Evolutionary conservation across 2,888 invertebrate genomes (phyloP).

Genomic region (Adineta ricciae): DNA sequence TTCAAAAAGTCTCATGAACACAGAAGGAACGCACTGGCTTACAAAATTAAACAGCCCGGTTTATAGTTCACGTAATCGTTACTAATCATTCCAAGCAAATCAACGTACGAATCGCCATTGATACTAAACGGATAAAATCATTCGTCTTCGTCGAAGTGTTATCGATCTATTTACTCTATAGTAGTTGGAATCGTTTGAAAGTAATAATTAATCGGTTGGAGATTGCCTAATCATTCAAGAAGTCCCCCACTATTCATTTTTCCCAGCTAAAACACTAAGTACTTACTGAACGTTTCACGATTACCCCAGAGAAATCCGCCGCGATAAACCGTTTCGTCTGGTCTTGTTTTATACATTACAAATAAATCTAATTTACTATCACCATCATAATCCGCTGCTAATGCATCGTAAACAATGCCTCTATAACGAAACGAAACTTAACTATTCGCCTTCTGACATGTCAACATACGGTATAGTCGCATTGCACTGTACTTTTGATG

Average conservation of each 20-base stretch:
- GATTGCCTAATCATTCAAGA: not conserved
- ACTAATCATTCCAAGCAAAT: conserved; percentile 69
- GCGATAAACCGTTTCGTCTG: not conserved
- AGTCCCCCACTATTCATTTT: no score
- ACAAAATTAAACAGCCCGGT: conserved; percentile 30
- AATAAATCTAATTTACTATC: conserved; percentile 3
- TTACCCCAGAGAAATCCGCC: not conserved
- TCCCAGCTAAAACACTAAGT: not conserved
- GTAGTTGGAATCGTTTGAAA: not conserved
- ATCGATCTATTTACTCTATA: not conserved
- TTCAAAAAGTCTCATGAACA: not conserved
- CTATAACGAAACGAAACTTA: not conserved
- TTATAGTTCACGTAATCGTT: conserved; percentile 37
- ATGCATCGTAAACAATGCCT: not conserved
- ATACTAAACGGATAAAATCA: conserved; percentile 63
- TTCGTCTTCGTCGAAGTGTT: conserved; percentile 47
- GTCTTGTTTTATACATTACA: not conserved
- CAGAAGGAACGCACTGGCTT: not conserved
- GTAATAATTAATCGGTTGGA: not conserved
- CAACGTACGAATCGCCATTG: conserved; percentile 81
- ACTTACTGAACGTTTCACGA: not conserved
- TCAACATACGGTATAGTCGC: not conserved
- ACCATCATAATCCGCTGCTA: not conserved
- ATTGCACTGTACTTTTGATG: not conserved
- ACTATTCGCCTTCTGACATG: not conserved